phyloP scores from a whole-genome alignment of 2,888 invertebrate species.

The Drosophila tripunctata region DNA sequence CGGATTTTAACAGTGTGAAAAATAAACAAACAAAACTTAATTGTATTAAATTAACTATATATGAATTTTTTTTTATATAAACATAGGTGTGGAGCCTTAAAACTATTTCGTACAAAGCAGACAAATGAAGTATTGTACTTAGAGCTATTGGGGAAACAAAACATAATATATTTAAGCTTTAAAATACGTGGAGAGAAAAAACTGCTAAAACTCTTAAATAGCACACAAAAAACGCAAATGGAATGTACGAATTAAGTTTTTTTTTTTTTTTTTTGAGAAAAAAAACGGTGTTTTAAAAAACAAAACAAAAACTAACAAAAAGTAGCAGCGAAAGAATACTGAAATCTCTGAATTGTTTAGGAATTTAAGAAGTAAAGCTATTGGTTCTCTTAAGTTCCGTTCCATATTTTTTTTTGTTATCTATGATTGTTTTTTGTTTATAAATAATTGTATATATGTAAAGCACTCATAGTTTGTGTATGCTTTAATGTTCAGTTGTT shows the following conservation, averaged over 20 bases:
- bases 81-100: conserved; percentile 11
- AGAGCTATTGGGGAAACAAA: conserved; percentile 26
- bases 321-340: conserved; percentile 15
- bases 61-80: neutral
- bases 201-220: neutral
- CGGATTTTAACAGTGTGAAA: conserved; percentile 4
- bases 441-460: conserved; percentile 38
- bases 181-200: conserved; percentile 4
- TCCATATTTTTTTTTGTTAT: neutral
- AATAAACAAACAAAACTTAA: conserved; percentile 4
- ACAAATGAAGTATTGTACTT: conserved; percentile 5
- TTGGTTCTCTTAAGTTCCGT: neutral
- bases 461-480: conserved; percentile 27
- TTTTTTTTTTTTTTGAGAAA: too few species aligned
- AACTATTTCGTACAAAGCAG: conserved; percentile 20
- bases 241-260: conserved; percentile 17
- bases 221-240: conserved; percentile 16
- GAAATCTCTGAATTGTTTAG: conserved; percentile 6
- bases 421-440: neutral
- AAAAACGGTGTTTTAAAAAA: conserved; percentile 6
- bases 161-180: conserved; percentile 12
- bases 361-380: conserved; percentile 48
- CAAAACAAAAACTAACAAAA: neutral
- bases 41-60: neutral
- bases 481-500: conserved; percentile 23